Evolutionary conservation across 53 echinoderm and acorn worm species (phyloP).

Genomic region (Astropecten irregularis): DNA sequence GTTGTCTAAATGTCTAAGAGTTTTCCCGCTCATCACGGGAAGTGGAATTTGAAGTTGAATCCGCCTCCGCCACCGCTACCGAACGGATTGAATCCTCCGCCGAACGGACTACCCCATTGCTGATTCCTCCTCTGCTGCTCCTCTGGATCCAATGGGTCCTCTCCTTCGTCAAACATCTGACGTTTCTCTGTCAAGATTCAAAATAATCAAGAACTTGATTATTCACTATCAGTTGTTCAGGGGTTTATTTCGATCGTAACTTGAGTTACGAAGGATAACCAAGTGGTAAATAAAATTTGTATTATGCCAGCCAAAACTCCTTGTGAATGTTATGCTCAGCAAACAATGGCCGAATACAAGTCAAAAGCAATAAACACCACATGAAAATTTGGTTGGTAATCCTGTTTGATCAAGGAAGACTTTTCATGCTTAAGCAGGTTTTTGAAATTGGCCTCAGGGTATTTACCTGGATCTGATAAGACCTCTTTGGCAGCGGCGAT

Average conservation of each 20-base stretch:
- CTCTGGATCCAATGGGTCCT: constrained; percentile 94
- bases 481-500: constrained; percentile 99
- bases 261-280: too few relatives aligned
- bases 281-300: too few relatives aligned
- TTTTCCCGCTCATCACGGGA: too few relatives aligned
- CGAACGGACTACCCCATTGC: constrained; percentile 89
- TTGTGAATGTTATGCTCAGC: too few relatives aligned
- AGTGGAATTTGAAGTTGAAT: constrained; percentile 73
- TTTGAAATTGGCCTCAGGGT: neutral
- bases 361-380: too few relatives aligned
- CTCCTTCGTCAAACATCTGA: constrained; percentile 80
- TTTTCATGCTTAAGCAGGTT: too few relatives aligned
- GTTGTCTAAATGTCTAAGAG: too few relatives aligned
- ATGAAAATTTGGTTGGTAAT: too few relatives aligned
- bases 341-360: too few relatives aligned
- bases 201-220: neutral
- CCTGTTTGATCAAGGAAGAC: too few relatives aligned
- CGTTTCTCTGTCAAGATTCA: constrained; percentile 79
- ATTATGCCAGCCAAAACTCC: too few relatives aligned
- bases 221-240: neutral
- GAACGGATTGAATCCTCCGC: constrained; percentile 87
- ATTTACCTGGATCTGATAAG: constrained; percentile 90
- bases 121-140: constrained; percentile 75
- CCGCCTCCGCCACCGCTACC: constrained; percentile 77
- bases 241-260: neutral